Evolutionary conservation across 1,140 invertebrate species (phyloP), one percentile per base, ranked within the genome.

Genomic region (Phocides pigmalion): DNA sequence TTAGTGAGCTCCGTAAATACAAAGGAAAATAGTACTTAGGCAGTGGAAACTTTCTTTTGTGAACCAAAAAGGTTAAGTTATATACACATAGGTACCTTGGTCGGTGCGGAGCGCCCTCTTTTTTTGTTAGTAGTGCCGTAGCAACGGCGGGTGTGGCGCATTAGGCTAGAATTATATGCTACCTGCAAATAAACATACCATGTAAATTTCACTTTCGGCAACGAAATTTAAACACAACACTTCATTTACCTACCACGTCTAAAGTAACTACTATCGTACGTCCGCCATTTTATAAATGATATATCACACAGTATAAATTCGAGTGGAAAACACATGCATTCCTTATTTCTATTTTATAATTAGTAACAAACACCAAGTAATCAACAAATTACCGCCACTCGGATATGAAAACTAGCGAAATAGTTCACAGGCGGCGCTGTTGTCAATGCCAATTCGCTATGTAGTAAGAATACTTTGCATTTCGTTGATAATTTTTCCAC

Each of bases 361-460:
- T 47, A 66, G 56, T 62, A 54, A 66, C 62, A 70, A 69, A 68
- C 72, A 73, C 59, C 50, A 49, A 17, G 14, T 65, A 63, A 63
- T 64, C 56, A 77, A 72, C 61, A 80, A 81, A 82, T 75, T 81
- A 81, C 70, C 76, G 75, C 76, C 81, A 85, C 68, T 67, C 58
- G 54, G 73, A 76, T 70, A 69, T 69, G 42, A 75, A 79, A 78
- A 70, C 64, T 72, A 72, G 65, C 54, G 64, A 50, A 64, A 76
- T 72, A 72, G 63, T 79, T 77, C 75, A 85, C 79, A 85, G 82
- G 80, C 77, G 81, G 82, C 82, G 82, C 81, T 85, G 82, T 78
- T 68, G 79, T 82, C 80, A 81, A 72, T 68, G 54, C 46, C 22
- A 54, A 56, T 54, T 37, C 15, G 14, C 25, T 16, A 35, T 44